Conservation (phyloP, 2,888 invertebrate species). For the Parnassius mnemosyne region DNA sequence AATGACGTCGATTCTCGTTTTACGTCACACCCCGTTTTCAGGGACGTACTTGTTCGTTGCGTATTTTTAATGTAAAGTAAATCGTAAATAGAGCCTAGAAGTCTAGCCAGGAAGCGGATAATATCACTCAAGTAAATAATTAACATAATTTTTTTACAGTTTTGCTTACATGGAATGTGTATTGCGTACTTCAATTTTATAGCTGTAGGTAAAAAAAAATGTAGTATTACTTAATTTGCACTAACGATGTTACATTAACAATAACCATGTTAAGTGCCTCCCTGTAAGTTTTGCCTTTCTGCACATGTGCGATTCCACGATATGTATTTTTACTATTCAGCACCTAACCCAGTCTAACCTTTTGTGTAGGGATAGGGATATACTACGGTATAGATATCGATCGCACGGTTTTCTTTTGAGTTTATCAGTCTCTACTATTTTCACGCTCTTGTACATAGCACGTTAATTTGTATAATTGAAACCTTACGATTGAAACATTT, state of each 20-base stretch:
- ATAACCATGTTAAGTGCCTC: slow-evolving; percentile 32
- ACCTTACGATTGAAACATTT: neutral
- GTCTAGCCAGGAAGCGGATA: slow-evolving; percentile 41
- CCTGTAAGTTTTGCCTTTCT: slow-evolving; percentile 39
- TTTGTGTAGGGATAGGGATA: slow-evolving; percentile 43
- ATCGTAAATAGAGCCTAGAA: slow-evolving; percentile 47
- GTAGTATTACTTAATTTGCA: no score
- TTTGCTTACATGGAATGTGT: slow-evolving; percentile 9
- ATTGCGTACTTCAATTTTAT: slow-evolving; percentile 4
- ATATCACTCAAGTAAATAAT: slow-evolving; percentile 26
- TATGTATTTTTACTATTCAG: slow-evolving; percentile 37
- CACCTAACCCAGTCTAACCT: slow-evolving; percentile 47
- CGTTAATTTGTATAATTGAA: neutral
- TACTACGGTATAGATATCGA: slow-evolving; percentile 59
- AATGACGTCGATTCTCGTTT: slow-evolving; percentile 64
- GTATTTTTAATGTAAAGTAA: slow-evolving; percentile 57
- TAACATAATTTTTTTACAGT: slow-evolving; percentile 24
- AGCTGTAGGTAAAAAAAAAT: no score
- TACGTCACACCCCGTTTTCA: slow-evolving; percentile 76
- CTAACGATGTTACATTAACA: neutral
- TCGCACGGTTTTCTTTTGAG: slow-evolving; percentile 57
- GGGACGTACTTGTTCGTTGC: slow-evolving; percentile 64
- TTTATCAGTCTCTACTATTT: slow-evolving; percentile 49
- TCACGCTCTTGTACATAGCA: slow-evolving; percentile 24
- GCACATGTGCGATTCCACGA: slow-evolving; percentile 60